Conservation (phyloP, 2,113 vertebrate genomes). For the Macroglossus sobrinus region DNA sequence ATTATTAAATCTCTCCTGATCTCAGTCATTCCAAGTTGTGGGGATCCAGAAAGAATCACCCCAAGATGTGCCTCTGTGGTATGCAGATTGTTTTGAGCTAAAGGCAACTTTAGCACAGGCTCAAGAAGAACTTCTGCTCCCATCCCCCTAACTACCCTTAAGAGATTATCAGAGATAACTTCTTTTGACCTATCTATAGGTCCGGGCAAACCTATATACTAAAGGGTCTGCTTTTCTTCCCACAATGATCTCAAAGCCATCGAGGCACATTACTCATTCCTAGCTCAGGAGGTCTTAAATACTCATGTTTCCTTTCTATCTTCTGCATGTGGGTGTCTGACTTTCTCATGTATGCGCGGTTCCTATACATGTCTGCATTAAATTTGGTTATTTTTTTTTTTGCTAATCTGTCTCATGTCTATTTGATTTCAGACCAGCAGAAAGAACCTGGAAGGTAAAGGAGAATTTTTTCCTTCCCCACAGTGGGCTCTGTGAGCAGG, state of each 20-base stretch:
- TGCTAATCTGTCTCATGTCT: neutral
- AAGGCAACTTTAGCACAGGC: neutral
- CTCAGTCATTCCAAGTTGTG: neutral
- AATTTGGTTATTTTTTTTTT: neutral
- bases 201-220: neutral
- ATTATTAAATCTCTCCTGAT: neutral
- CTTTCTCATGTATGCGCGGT: neutral
- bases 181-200: neutral
- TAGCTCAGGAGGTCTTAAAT: neutral
- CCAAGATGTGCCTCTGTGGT: neutral
- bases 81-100: neutral
- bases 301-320: neutral
- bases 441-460: neutral
- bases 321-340: neutral
- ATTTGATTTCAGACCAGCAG: neutral
- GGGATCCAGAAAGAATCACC: neutral
- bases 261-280: neutral
- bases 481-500: neutral
- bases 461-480: neutral
- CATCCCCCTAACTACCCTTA: neutral
- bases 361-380: neutral
- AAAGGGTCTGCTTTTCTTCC: neutral
- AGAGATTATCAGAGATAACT: neutral
- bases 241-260: neutral
- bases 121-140: neutral